Conservation (phyloP, 2,888 invertebrate species). For the Erebia palarica region DNA sequence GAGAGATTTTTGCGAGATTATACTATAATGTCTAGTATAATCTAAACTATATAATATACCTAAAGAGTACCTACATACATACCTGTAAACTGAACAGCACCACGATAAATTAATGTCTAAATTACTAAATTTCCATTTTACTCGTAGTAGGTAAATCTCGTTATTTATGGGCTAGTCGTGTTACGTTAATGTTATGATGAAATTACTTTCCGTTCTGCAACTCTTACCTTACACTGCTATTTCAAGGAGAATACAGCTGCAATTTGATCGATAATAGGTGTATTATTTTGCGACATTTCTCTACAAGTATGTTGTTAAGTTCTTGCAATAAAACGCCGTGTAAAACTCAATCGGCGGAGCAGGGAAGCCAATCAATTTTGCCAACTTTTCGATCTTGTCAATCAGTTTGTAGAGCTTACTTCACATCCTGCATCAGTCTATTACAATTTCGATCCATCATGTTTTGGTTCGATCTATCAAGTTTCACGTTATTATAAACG, state of each 20-base stretch:
- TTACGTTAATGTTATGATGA: constrained; percentile 20
- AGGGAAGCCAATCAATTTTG: neutral
- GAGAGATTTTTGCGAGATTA: neutral
- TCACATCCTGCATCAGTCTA: neutral
- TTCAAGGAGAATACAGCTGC: neutral
- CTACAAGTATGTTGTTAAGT: constrained; percentile 7
- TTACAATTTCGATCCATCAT: neutral
- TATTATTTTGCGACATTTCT: neutral
- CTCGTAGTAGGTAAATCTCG: constrained; percentile 21
- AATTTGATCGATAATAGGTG: neutral
- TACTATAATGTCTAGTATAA: neutral
- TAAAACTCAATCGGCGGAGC: constrained; percentile 5
- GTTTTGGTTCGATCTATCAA: neutral
- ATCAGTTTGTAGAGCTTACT: constrained; percentile 12
- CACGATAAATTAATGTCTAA: constrained; percentile 17
- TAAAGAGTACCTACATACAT: no score
- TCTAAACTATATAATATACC: neutral
- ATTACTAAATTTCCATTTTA: constrained; percentile 24
- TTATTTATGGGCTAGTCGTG: constrained; percentile 22
- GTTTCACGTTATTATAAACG: no score
- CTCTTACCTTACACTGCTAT: constrained; percentile 1
- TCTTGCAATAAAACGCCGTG: neutral
- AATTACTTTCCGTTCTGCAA: constrained; percentile 27
- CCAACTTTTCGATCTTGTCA: constrained; percentile 7
- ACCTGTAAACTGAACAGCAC: neutral